phyloP scores from a whole-genome alignment of 2,113 vertebrate genomes.

The Pteronura brasiliensis region DNA sequence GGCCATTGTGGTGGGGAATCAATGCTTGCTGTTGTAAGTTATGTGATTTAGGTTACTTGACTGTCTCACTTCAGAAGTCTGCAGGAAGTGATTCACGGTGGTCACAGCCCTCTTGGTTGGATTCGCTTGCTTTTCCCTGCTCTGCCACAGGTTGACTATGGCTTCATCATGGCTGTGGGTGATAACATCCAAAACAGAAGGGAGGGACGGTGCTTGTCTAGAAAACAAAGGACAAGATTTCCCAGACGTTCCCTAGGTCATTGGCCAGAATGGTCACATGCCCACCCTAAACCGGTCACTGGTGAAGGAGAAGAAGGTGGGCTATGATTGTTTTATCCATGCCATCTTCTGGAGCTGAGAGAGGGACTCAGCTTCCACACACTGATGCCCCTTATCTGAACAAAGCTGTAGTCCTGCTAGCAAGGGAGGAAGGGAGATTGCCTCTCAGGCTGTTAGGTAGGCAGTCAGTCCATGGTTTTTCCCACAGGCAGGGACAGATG shows the following conservation, averaged over 20 bases:
- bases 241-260: neutral
- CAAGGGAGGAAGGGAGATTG: neutral
- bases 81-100: neutral
- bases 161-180: neutral
- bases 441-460: neutral
- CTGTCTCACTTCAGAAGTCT: neutral
- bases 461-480: neutral
- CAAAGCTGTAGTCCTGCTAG: neutral
- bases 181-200: neutral
- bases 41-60: neutral
- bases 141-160: neutral
- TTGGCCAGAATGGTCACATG: neutral
- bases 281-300: neutral
- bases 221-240: neutral
- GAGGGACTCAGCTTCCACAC: neutral
- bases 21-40: neutral
- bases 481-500: neutral
- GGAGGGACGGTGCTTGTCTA: neutral
- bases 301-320: neutral
- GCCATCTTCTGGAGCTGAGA: neutral
- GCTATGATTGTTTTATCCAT: neutral
- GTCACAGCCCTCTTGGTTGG: neutral
- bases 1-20: neutral
- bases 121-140: neutral
- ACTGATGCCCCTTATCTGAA: rapidly evolving